Conservation (phyloP, 2,113 vertebrate species). For the Cebidichthys violaceus region DNA sequence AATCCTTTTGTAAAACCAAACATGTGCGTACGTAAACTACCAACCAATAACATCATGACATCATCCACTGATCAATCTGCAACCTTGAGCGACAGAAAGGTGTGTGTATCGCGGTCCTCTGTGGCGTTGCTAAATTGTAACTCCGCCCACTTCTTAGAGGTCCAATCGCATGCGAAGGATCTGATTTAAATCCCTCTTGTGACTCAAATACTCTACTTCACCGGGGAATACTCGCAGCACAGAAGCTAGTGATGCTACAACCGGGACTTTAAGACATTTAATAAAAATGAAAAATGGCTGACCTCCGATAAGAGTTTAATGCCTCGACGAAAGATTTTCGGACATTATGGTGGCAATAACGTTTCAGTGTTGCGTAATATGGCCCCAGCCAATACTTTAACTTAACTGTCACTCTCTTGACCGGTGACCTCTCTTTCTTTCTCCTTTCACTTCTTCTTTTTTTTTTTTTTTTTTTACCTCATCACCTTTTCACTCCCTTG, state of each 20-base stretch:
- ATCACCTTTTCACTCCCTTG: slow-evolving; percentile 15
- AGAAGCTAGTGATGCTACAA: not conserved
- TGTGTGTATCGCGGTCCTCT: not conserved
- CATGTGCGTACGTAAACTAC: too few relatives aligned
- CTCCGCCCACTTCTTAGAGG: not conserved
- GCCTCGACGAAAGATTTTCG: not conserved
- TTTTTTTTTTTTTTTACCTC: not conserved
- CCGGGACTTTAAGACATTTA: not conserved
- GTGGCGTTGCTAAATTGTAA: too few relatives aligned
- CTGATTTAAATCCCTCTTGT: not conserved
- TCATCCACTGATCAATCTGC: not conserved
- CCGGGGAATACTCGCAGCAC: not conserved
- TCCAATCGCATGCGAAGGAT: not conserved
- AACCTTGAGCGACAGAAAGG: too few relatives aligned
- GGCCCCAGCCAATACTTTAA: not conserved
- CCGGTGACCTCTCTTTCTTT: not conserved
- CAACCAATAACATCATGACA: too few relatives aligned
- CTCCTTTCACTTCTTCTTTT: not conserved
- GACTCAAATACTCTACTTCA: not conserved
- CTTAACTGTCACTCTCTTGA: slow-evolving; percentile 6
- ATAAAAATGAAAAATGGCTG: not conserved
- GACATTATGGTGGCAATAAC: not conserved
- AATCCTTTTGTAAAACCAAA: too few relatives aligned
- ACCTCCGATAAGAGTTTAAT: not conserved
- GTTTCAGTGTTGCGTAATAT: not conserved